Conservation (phyloP, 2,888 invertebrate genomes). For the Lapara coniferarum region DNA sequence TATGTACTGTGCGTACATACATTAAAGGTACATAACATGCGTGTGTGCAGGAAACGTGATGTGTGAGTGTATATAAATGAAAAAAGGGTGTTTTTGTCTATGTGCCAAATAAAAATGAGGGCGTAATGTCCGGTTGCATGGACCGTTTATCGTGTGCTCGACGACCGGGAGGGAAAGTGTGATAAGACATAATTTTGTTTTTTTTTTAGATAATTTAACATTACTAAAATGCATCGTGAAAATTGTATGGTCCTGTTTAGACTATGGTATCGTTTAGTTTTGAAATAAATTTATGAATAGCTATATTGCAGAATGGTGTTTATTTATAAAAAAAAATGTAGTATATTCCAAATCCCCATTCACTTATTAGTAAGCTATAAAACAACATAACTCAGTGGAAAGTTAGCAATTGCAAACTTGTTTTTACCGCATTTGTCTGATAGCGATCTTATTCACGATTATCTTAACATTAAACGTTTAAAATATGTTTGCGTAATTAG, state of each 20-base stretch:
- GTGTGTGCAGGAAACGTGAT: constrained; percentile 40
- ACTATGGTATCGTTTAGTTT: neutral
- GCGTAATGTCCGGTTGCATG: constrained; percentile 78
- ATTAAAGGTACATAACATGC: constrained; percentile 46
- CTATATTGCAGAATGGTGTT: neutral
- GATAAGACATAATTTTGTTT: constrained; percentile 44
- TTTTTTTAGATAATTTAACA: constrained; percentile 33
- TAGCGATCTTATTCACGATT: constrained; percentile 48
- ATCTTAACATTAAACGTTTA: constrained; percentile 37
- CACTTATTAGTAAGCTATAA: constrained; percentile 9
- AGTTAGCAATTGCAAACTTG: constrained; percentile 35
- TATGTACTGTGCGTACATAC: constrained; percentile 59
- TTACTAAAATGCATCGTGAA: neutral
- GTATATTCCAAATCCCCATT: neutral
- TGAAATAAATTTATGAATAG: too few relatives aligned
- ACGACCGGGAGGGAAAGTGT: constrained; percentile 41
- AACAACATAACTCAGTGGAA: constrained; percentile 16
- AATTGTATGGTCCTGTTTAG: constrained; percentile 6
- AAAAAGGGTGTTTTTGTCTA: constrained; percentile 82
- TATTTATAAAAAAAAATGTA: neutral
- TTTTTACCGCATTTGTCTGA: constrained; percentile 43
- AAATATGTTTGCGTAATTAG: constrained; percentile 30
- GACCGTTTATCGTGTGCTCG: constrained; percentile 70
- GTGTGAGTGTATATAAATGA: constrained; percentile 66
- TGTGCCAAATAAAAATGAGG: constrained; percentile 83